A percentile compares a stretch with the other conserved stretches of the same genome.
Evolutionary conservation across 2,888 invertebrate species (phyloP).

Genomic region (Myathropa florea): DNA sequence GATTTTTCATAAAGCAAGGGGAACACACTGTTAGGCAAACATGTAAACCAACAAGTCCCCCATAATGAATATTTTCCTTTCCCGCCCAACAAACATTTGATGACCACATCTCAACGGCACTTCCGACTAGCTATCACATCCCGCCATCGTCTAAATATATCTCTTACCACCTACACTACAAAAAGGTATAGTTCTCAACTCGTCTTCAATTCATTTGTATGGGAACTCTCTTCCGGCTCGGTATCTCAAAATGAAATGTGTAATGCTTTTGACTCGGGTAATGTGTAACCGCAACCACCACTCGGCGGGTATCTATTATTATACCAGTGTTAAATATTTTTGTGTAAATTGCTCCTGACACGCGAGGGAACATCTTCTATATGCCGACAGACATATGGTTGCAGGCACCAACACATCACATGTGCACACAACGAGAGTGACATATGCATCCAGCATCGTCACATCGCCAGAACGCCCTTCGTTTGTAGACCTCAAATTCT

Average conservation of each 20-base stretch:
- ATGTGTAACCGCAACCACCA: slow-evolving; percentile 66
- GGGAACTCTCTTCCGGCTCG: slow-evolving; percentile 9
- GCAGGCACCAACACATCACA: slow-evolving; percentile 50
- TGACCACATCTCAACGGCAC: slow-evolving; percentile 9
- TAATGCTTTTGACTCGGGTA: slow-evolving; percentile 61
- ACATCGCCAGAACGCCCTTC: not conserved
- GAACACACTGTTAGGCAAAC: not conserved
- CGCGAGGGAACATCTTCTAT: slow-evolving; percentile 61
- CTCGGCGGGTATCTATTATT: slow-evolving; percentile 63
- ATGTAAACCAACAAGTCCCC: not conserved
- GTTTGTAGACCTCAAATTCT: slow-evolving; percentile 18
- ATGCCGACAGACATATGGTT: slow-evolving; percentile 63
- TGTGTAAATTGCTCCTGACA: slow-evolving; percentile 68
- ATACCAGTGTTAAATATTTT: slow-evolving; percentile 66
- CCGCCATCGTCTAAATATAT: slow-evolving; percentile 23
- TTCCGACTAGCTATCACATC: slow-evolving; percentile 30
- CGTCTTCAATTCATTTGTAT: slow-evolving; percentile 43
- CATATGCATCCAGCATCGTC: slow-evolving; percentile 23
- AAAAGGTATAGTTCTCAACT: slow-evolving; percentile 37
- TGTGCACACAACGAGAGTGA: slow-evolving; percentile 36
- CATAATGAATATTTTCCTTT: not conserved
- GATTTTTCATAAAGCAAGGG: not conserved
- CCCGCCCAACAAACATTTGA: not conserved
- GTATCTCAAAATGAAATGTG: slow-evolving; percentile 54
- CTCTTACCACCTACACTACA: slow-evolving; percentile 27